Evolutionary conservation across 1,140 invertebrate species (phyloP).

Genomic region (Brachystomella parvula): DNA sequence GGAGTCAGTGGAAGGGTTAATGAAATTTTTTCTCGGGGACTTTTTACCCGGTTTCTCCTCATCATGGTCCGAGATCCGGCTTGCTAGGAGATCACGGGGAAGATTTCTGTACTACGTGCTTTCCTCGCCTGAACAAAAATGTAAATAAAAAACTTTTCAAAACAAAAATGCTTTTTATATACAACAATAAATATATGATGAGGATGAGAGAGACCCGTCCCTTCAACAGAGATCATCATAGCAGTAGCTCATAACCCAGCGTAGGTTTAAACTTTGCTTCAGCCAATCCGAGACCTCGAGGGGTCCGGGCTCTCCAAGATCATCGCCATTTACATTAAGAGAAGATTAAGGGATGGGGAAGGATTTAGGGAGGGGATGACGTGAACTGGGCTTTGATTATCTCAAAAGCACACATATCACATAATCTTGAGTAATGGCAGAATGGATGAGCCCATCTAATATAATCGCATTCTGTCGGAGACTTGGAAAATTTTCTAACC

Average conservation of each 20-base stretch:
- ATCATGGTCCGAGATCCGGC: too few species aligned
- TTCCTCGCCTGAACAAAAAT: not conserved
- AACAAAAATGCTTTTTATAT: slow-evolving; percentile 1
- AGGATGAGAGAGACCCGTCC: not conserved
- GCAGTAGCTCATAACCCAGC: too few species aligned
- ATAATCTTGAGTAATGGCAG: slow-evolving; percentile 8
- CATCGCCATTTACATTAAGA: not conserved
- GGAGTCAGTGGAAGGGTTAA: not conserved
- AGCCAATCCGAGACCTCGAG: not conserved
- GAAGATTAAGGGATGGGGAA: not conserved
- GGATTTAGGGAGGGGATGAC: not conserved
- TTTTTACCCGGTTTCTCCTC: too few species aligned
- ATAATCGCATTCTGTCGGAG: too few species aligned
- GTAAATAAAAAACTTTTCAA: slow-evolving; percentile 2
- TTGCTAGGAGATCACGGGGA: too few species aligned
- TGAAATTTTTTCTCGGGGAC: not conserved
- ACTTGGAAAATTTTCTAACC: too few species aligned
- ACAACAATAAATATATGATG: not conserved
- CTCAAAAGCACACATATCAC: not conserved
- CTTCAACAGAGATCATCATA: slow-evolving; percentile 1
- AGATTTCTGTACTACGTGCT: not conserved
- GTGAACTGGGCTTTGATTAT: not conserved
- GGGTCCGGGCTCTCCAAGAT: not conserved
- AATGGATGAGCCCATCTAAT: too few species aligned
- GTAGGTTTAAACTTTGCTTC: not conserved